These are phyloP conservation scores for Apus apus DNA, from an alignment of 2,113 vertebrate genomes.

Conservation along the genomic window DNA sequence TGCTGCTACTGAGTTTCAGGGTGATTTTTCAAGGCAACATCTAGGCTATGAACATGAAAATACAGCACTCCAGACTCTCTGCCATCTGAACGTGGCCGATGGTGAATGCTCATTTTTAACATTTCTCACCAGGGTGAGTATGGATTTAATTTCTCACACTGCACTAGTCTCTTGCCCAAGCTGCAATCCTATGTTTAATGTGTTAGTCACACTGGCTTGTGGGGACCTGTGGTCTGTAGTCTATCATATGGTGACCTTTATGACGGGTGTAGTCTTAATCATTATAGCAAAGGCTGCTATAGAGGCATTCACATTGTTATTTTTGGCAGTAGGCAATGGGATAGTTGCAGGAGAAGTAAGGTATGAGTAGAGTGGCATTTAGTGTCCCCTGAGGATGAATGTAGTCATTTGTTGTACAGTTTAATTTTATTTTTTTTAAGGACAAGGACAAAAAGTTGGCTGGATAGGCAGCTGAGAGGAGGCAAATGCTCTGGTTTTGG, in stretches of 20 bases:
- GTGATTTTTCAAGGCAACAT: neutral
- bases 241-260: constrained; percentile 40
- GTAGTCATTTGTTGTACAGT: neutral
- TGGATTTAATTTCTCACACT: constrained; percentile 48
- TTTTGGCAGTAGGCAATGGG: neutral
- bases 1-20: neutral
- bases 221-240: neutral
- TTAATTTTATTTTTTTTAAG: neutral
- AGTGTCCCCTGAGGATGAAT: neutral
- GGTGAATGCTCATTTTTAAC: neutral
- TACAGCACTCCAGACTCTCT: neutral
- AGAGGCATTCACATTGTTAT: neutral
- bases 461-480: neutral
- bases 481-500: neutral
- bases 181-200: constrained; percentile 11
- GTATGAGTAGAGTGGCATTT: neutral
- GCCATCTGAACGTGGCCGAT: neutral
- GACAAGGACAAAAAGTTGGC: neutral
- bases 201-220: constrained; percentile 3
- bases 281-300: neutral
- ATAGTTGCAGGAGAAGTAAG: constrained; percentile 6
- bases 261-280: constrained; percentile 7
- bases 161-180: constrained; percentile 24
- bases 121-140: constrained; percentile 32
- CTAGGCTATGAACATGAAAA: neutral